A percentile compares a stretch with the other conserved stretches of the same genome.
phyloP scores from a whole-genome alignment of 2,888 invertebrate genomes.

The Tortricodes alternella region DNA sequence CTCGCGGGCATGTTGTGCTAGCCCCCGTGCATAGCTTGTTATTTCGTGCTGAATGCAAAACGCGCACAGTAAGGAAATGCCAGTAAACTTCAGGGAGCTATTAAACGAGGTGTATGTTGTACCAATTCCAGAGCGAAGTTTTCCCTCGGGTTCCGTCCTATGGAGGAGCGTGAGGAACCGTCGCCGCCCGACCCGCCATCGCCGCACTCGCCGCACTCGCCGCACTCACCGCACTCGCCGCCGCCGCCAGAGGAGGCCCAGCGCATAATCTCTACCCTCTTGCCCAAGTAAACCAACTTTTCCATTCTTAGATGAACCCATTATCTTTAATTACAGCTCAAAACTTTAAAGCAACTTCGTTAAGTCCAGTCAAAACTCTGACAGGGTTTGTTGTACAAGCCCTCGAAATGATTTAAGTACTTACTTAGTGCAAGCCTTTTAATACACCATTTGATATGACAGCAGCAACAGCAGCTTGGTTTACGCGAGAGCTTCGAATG shows the following conservation, averaged over 20 bases:
- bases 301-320: slow-evolving; percentile 26
- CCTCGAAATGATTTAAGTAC: background rate
- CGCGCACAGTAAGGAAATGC: too few species aligned
- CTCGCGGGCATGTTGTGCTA: too few species aligned
- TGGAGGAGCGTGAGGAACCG: slow-evolving; percentile 80
- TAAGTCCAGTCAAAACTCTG: slow-evolving; percentile 25
- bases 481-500: too few species aligned
- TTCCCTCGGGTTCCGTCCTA: slow-evolving; percentile 87
- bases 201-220: slow-evolving; percentile 80
- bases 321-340: slow-evolving; percentile 18
- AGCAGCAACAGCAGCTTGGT: too few species aligned
- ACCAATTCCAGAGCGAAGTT: slow-evolving; percentile 84
- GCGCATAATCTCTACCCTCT: slow-evolving; percentile 88
- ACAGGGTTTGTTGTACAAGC: slow-evolving; percentile 10
- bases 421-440: background rate
- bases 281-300: slow-evolving; percentile 85
- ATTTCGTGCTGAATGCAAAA: too few species aligned
- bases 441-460: too few species aligned
- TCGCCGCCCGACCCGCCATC: slow-evolving; percentile 80
- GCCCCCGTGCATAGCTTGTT: too few species aligned
- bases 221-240: slow-evolving; percentile 79
- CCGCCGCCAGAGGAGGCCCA: slow-evolving; percentile 91
- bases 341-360: slow-evolving; percentile 26
- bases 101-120: background rate
- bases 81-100: too few species aligned